phyloP scores from a whole-genome alignment of 2,888 invertebrate genomes.

The Venusia cambrica region DNA sequence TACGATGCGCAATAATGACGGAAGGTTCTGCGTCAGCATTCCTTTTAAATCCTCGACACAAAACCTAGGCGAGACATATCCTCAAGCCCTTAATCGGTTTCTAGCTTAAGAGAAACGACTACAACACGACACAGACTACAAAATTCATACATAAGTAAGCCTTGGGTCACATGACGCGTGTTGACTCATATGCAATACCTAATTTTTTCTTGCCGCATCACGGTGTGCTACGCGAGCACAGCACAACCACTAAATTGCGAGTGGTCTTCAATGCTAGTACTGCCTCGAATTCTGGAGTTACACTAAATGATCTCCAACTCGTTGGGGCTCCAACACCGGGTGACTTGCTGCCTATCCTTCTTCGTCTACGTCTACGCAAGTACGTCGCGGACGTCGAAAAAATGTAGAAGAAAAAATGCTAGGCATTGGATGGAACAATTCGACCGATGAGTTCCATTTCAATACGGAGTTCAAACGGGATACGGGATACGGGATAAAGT shows the following conservation, averaged over 20 bases:
- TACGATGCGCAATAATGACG: constrained; percentile 12
- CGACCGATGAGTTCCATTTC: constrained; percentile 18
- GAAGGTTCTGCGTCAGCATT: constrained; percentile 17
- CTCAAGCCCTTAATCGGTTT: constrained; percentile 3
- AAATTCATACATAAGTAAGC: constrained; percentile 25
- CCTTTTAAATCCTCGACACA: constrained; percentile 19
- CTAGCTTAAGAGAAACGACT: constrained; percentile 3
- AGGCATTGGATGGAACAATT: constrained; percentile 18
- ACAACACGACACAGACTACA: not conserved
- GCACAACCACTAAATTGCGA: constrained; percentile 25
- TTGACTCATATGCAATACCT: constrained; percentile 1
- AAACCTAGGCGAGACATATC: not conserved
- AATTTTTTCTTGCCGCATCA: constrained; percentile 31
- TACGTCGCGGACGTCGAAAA: constrained; percentile 36
- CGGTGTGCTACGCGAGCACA: constrained; percentile 24
- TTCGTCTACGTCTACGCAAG: constrained; percentile 29
- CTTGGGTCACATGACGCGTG: constrained; percentile 26
- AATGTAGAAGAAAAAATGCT: constrained; percentile 32
- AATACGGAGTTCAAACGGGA: constrained; percentile 9
- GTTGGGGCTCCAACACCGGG: constrained; percentile 33
- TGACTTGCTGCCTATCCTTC: constrained; percentile 35
- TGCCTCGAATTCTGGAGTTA: constrained; percentile 19
- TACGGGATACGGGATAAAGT: too few relatives aligned
- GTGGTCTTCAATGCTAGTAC: constrained; percentile 28
- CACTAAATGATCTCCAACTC: constrained; percentile 30